Evolutionary conservation across 2,888 invertebrate genomes (phyloP).

Genomic region (Arrhopalites spinosus): DNA sequence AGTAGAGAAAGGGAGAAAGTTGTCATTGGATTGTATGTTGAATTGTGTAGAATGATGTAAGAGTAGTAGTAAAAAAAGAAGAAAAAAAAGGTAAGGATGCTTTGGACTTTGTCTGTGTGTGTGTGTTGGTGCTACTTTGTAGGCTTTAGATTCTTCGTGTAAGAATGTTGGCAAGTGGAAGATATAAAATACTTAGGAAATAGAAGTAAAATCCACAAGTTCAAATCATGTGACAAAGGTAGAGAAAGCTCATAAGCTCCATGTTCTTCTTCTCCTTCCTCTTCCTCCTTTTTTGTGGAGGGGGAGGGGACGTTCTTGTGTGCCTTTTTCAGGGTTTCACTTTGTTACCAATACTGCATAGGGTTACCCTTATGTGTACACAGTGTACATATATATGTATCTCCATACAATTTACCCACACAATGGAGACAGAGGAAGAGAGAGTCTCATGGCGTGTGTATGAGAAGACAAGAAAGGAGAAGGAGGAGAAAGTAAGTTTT

Average conservation of each 20-base stretch:
- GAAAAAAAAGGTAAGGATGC: neutral
- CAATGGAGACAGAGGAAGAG: neutral
- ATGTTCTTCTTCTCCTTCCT: neutral
- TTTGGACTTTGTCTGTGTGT: neutral
- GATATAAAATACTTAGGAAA: too few relatives aligned
- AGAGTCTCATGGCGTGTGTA: neutral
- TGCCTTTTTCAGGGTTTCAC: too few relatives aligned
- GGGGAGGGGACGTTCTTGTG: too few relatives aligned
- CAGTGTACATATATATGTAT: too few relatives aligned
- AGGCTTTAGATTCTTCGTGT: too few relatives aligned
- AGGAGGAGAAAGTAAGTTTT: neutral
- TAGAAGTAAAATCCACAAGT: too few relatives aligned
- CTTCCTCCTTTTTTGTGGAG: neutral
- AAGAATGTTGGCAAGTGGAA: too few relatives aligned
- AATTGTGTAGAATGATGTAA: neutral
- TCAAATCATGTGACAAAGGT: too few relatives aligned
- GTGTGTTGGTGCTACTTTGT: neutral
- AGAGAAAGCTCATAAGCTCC: too few relatives aligned
- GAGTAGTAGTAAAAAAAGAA: neutral
- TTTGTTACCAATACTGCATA: too few relatives aligned
- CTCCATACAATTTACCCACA: too few relatives aligned
- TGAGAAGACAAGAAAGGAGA: neutral
- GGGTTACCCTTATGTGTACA: too few relatives aligned
- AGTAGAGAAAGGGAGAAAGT: constrained; percentile 9
- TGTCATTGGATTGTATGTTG: neutral